Percentiles rank a stretch among this genome's conserved stretches.
These are phyloP conservation scores for Sericinus montela DNA, from an alignment of 2,888 invertebrate genomes.

Conservation along the genomic window DNA sequence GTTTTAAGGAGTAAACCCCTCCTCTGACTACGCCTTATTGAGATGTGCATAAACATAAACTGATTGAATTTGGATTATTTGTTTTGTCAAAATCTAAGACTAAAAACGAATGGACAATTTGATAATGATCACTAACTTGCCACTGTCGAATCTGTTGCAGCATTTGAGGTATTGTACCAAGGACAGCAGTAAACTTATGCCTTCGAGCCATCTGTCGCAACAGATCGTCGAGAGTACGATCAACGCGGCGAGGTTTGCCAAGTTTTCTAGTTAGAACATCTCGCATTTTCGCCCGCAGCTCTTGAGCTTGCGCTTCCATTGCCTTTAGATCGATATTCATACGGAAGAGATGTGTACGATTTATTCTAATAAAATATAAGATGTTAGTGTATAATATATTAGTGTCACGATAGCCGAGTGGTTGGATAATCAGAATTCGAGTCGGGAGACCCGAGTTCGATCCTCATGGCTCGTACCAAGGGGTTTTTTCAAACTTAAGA, in stretches of 20 bases:
- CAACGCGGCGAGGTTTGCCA: slow-evolving; percentile 59
- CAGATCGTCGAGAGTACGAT: slow-evolving; percentile 60
- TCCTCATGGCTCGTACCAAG: too few species aligned
- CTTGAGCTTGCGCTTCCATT: slow-evolving; percentile 80
- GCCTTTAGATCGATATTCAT: slow-evolving; percentile 84
- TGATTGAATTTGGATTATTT: too few species aligned
- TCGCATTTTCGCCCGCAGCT: slow-evolving; percentile 74
- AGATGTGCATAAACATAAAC: too few species aligned
- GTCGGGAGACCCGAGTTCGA: too few species aligned
- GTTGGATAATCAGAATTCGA: too few species aligned
- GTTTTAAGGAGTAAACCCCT: too few species aligned
- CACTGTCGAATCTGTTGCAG: slow-evolving; percentile 50
- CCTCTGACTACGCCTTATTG: too few species aligned
- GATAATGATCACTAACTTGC: slow-evolving; percentile 39
- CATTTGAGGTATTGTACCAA: slow-evolving; percentile 47
- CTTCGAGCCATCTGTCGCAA: slow-evolving; percentile 60
- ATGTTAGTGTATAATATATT: neutral
- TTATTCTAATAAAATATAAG: slow-evolving; percentile 66
- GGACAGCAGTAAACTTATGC: slow-evolving; percentile 56
- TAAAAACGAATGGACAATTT: too few species aligned
- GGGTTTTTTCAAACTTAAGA: too few species aligned
- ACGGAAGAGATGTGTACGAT: slow-evolving; percentile 83
- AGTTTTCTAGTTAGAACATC: slow-evolving; percentile 62
- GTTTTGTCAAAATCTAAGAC: too few species aligned
- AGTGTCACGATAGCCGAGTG: too few species aligned